Conservation (phyloP, 2,888 invertebrate genomes). For the Macropis europaea region DNA sequence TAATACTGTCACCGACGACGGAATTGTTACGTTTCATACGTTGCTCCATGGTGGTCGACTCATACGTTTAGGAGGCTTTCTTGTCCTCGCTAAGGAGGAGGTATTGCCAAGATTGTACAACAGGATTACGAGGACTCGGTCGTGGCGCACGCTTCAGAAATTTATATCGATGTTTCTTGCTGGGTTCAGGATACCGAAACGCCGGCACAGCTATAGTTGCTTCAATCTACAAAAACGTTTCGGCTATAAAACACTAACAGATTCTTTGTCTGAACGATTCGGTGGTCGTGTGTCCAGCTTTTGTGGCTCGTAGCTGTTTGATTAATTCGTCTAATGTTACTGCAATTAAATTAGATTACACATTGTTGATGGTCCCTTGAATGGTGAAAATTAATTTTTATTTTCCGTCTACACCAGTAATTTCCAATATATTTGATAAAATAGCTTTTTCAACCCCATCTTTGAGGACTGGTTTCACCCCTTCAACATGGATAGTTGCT, state of each 20-base stretch:
- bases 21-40: constrained; percentile 66
- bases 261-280: not conserved
- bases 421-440: too few relatives aligned
- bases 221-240: constrained; percentile 52
- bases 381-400: too few relatives aligned
- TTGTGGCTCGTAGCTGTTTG: not conserved
- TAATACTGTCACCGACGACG: constrained; percentile 59
- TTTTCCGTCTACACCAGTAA: too few relatives aligned
- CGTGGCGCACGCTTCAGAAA: constrained; percentile 61
- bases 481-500: too few relatives aligned
- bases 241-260: constrained; percentile 36
- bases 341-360: too few relatives aligned
- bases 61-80: constrained; percentile 50
- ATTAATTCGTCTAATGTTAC: too few relatives aligned
- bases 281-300: not conserved
- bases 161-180: constrained; percentile 68
- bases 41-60: constrained; percentile 54
- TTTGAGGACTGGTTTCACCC: too few relatives aligned
- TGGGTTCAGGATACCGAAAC: constrained; percentile 13
- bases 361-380: too few relatives aligned
- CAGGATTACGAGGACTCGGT: constrained; percentile 72
- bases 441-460: too few relatives aligned
- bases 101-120: constrained; percentile 71
- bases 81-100: constrained; percentile 69
- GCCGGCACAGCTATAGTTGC: constrained; percentile 34